A percentile compares a stretch with the other conserved stretches of the same genome.
Conservation (phyloP, 2,888 invertebrate genomes). For the Mantis religiosa region DNA sequence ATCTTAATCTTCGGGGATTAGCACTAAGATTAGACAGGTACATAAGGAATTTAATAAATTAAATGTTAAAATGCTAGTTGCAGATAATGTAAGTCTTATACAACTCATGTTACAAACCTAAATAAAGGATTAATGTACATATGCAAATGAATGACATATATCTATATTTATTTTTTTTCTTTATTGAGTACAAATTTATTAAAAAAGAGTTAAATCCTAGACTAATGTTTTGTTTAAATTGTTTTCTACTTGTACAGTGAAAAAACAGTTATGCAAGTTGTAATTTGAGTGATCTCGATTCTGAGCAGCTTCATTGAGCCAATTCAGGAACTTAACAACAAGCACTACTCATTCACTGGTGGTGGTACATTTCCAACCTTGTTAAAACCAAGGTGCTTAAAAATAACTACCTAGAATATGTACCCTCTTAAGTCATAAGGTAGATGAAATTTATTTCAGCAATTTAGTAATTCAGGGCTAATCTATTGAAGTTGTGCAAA, state of each 20-base stretch:
- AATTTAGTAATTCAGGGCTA: not conserved
- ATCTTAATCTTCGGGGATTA: not conserved
- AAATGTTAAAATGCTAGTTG: not conserved
- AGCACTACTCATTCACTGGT: conserved; percentile 15
- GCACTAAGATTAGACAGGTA: not conserved
- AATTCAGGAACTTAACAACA: not conserved
- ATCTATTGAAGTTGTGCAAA: not conserved
- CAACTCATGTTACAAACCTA: not conserved
- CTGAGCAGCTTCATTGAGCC: not conserved
- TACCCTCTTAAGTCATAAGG: not conserved
- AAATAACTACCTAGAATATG: not conserved
- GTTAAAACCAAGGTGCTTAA: not conserved
- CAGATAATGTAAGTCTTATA: not conserved
- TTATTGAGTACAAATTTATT: not conserved
- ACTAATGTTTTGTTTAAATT: not conserved
- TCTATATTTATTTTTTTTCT: not conserved
- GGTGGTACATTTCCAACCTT: not conserved
- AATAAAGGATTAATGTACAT: not conserved
- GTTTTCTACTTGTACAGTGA: conserved; percentile 3
- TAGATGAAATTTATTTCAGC: not conserved
- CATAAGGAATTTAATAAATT: not conserved
- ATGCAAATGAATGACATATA: not conserved
- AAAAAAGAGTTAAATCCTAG: not conserved
- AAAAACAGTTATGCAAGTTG: conserved; percentile 25
- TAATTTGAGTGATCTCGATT: not conserved